These are phyloP conservation scores for Vannuccia rotundouncinata DNA, from an alignment of 2,888 invertebrate genomes.

Conservation along the genomic window DNA sequence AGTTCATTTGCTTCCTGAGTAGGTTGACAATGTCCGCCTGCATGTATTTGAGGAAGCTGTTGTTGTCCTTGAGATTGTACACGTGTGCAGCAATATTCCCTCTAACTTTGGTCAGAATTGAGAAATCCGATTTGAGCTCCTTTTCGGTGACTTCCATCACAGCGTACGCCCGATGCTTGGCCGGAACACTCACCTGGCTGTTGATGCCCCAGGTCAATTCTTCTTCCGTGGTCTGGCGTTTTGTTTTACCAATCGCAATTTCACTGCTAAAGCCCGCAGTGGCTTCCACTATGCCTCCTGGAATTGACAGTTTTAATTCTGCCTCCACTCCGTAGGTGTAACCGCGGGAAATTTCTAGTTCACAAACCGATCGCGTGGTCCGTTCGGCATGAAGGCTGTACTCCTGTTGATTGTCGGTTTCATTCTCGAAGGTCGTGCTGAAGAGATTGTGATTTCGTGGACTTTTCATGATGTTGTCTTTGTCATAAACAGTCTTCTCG, in stretches of 20 bases:
- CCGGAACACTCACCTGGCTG: constrained; percentile 44
- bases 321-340: constrained; percentile 51
- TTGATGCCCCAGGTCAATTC: constrained; percentile 55
- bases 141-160: background rate
- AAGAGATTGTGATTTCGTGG: constrained; percentile 42
- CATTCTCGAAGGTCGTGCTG: constrained; percentile 44
- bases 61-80: background rate
- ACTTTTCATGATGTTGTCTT: background rate
- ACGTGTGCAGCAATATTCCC: background rate
- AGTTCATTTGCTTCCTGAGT: background rate
- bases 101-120: background rate
- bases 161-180: background rate
- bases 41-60: background rate
- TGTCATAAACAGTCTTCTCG: constrained; percentile 41
- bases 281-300: constrained; percentile 54
- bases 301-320: constrained; percentile 52
- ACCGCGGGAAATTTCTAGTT: too few relatives aligned
- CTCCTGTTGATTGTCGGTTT: constrained; percentile 42
- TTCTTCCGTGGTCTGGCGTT: constrained; percentile 52
- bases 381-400: constrained; percentile 45
- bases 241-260: constrained; percentile 50
- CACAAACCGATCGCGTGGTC: constrained; percentile 42
- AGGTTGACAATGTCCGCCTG: background rate
- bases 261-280: constrained; percentile 55
- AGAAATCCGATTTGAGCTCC: background rate